Percentiles rank a stretch among this genome's conserved stretches.
Evolutionary conservation across 2,797 vertebrate genomes (phyloP).

Genomic region (Pelodytes ibericus): DNA sequence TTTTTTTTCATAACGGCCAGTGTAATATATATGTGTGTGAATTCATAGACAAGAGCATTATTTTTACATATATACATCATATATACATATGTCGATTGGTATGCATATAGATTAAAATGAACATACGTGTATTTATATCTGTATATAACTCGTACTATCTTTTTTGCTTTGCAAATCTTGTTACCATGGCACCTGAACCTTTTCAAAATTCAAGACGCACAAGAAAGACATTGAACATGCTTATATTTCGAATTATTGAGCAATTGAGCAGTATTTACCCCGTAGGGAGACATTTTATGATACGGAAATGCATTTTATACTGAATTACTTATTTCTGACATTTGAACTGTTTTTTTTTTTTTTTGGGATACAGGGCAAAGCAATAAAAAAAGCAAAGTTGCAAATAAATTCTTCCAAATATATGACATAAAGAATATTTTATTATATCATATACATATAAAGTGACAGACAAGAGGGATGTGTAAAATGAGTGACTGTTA

Average conservation of each 20-base stretch:
- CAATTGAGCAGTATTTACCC: conserved; percentile 50
- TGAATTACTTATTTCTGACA: conserved; percentile 38
- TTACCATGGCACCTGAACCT: conserved; percentile 53
- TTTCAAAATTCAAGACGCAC: conserved; percentile 46
- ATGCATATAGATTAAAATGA: background rate
- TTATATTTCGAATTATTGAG: conserved; percentile 47
- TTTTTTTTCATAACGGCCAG: too few species aligned
- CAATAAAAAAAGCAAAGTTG: conserved; percentile 32
- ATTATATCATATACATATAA: background rate
- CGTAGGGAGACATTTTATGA: conserved; percentile 49
- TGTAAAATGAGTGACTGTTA: background rate
- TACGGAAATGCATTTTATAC: conserved; percentile 38
- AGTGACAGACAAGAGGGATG: background rate
- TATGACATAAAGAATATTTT: background rate
- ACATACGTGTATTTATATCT: background rate
- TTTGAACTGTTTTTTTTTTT: conserved; percentile 25
- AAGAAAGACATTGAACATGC: conserved; percentile 39
- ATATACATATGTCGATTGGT: background rate
- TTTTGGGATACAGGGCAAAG: conserved; percentile 25
- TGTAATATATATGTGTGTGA: too few species aligned
- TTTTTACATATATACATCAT: too few species aligned
- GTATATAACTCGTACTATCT: conserved; percentile 9
- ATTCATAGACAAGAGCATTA: too few species aligned
- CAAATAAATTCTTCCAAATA: conserved; percentile 29
- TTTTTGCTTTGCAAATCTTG: conserved; percentile 22